Conservation (phyloP, 2,797 vertebrate species). For the Geotrypetes seraphini region DNA sequence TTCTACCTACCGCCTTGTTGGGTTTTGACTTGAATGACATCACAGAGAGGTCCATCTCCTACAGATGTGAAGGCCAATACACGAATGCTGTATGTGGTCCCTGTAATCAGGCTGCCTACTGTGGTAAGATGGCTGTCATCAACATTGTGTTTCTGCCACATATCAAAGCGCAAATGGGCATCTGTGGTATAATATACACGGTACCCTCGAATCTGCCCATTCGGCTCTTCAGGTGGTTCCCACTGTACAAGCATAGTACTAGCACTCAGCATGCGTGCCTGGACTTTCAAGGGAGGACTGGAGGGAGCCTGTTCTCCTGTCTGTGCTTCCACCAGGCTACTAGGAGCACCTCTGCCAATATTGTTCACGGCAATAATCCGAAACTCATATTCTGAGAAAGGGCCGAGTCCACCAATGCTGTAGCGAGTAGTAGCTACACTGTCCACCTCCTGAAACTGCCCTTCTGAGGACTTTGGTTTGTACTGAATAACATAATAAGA, state of each 20-base stretch:
- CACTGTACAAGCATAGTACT: conserved; percentile 91
- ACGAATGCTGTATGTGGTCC: conserved; percentile 82
- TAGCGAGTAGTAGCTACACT: conserved; percentile 92
- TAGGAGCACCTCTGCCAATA: conserved; percentile 80
- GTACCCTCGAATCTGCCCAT: conserved; percentile 83
- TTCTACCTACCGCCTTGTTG: conserved; percentile 87
- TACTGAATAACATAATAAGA: conserved; percentile 94
- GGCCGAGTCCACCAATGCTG: conserved; percentile 92
- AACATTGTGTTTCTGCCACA: conserved; percentile 88
- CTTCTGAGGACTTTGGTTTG: conserved; percentile 66
- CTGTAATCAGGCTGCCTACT: conserved; percentile 72
- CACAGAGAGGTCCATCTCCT: conserved; percentile 83
- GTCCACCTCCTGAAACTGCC: conserved; percentile 87
- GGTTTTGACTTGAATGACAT: conserved; percentile 85
- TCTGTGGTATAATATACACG: conserved; percentile 79
- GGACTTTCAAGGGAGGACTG: conserved; percentile 77
- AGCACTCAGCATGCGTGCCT: conserved; percentile 83
- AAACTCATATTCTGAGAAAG: conserved; percentile 88
- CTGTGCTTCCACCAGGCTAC: conserved; percentile 69
- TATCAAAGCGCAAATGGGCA: conserved; percentile 56
- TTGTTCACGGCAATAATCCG: conserved; percentile 85
- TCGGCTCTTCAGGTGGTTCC: conserved; percentile 90
- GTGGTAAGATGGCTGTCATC: conserved; percentile 79
- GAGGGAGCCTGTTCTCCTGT: conserved; percentile 92
- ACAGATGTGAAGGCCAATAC: conserved; percentile 87